A percentile compares a stretch with the other conserved stretches of the same genome.
Conservation (phyloP, 2,113 vertebrate species). For the Psilopsiagon aurifrons region DNA sequence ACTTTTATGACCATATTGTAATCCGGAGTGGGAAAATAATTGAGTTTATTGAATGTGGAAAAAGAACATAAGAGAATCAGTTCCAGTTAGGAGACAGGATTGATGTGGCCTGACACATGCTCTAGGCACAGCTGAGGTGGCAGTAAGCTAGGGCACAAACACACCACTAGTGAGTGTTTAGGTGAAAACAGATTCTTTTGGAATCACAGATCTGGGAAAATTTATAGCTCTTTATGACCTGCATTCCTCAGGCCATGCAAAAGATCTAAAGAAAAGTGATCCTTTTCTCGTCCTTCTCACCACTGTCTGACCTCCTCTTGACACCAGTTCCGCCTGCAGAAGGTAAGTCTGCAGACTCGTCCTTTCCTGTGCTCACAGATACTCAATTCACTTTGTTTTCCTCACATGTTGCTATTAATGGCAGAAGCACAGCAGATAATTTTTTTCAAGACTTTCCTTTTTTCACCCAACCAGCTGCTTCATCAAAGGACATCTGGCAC, state of each 20-base stretch:
- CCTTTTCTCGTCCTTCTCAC: neutral
- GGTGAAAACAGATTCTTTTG: neutral
- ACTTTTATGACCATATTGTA: neutral
- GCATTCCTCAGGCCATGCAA: neutral
- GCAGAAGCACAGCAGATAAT: neutral
- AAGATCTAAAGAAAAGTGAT: neutral
- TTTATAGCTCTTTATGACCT: neutral
- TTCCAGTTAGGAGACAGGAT: neutral
- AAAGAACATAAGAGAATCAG: neutral
- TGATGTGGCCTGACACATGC: neutral
- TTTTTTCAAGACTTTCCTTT: neutral
- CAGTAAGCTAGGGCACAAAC: neutral
- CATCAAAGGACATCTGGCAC: neutral
- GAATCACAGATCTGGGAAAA: neutral
- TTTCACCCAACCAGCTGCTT: neutral
- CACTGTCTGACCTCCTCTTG: neutral
- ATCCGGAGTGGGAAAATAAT: neutral
- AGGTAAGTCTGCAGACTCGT: neutral
- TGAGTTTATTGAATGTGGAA: neutral
- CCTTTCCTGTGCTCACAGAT: neutral
- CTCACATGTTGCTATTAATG: neutral
- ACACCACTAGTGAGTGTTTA: neutral
- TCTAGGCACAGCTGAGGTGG: neutral
- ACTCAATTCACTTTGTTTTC: neutral
- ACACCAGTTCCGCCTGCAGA: neutral